phyloP scores from a whole-genome alignment of 2,113 vertebrate genomes.

The Tragulus kanchil region DNA sequence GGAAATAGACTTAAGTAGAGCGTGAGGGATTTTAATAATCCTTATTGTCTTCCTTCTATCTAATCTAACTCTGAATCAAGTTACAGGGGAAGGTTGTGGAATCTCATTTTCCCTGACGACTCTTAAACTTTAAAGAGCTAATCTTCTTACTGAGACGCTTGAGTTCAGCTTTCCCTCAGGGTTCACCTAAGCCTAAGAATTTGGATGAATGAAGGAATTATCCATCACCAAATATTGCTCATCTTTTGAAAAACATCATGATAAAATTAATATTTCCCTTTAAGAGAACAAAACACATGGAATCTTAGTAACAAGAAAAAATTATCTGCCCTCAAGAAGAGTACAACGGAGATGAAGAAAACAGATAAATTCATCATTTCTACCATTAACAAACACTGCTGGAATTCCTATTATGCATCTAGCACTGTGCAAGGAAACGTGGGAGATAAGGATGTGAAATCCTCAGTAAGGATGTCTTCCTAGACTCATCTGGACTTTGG shows the following conservation, averaged over 20 bases:
- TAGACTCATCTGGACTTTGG: not conserved
- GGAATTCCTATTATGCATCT: not conserved
- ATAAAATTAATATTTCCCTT: conserved; percentile 45
- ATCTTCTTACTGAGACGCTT: conserved; percentile 34
- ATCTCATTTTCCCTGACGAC: not conserved
- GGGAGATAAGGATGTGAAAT: not conserved
- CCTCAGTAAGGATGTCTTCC: not conserved
- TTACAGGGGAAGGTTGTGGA: conserved; percentile 27
- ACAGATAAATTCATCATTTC: not conserved
- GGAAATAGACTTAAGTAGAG: conserved; percentile 43
- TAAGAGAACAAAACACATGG: conserved; percentile 4
- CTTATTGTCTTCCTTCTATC: conserved; percentile 53
- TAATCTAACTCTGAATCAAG: conserved; percentile 58
- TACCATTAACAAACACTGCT: conserved; percentile 7
- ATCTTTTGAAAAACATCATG: conserved; percentile 48
- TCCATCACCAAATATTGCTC: conserved; percentile 33
- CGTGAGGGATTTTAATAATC: conserved; percentile 59
- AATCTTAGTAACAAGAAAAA: conserved; percentile 40
- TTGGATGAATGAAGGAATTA: conserved; percentile 49
- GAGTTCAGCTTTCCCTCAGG: not conserved
- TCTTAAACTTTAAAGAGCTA: conserved; percentile 57
- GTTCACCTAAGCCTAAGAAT: conserved; percentile 63
- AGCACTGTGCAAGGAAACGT: not conserved
- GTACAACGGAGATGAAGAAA: conserved; percentile 27
- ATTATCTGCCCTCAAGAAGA: conserved; percentile 33